Evolutionary conservation across 2,888 invertebrate genomes (phyloP), one percentile per base, ranked within the genome.

Genomic region (Brachynemurus nebulosus): DNA sequence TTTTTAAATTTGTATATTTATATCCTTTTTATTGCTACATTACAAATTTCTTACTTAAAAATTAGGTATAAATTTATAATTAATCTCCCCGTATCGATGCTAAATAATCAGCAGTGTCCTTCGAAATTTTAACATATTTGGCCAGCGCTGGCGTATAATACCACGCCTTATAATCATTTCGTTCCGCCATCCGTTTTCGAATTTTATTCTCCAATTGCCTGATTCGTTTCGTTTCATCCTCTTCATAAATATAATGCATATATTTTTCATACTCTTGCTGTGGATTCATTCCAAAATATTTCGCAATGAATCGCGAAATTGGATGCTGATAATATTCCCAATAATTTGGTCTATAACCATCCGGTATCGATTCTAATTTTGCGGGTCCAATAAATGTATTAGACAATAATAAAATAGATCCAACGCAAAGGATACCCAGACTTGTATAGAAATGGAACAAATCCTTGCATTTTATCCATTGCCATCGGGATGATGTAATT

Each of bases 251-350:
- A 49, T 69, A 65, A 58, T 83, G 80, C 61, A 86, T 60, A 54
- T 71, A 74, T 58, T 86, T 88, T 59, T 93, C 92, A 63, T 93
- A 92, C 20, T 82, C 78, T 65, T 89, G 78, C 60, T 91, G 90
- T 1, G 80, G 82, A 47, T 71, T 75, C 34, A 64, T 62, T 42
- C 72, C 71, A 1, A 85, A 53, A 56, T 88, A 80, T 34, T 70
- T 68, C 0, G 77, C 67, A 23, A 86, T 58, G 53, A 77, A 85
- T 50, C 85, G 68, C 1, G 78, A 68, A 46, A 86, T 75, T 1
- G 86, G 86, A 57, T 76, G 72, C 84, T 86, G 60, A 38, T 82
- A 72, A 63, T 93, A 93, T 67, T 95, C 95, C 84, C 86, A 90
- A 57, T 86, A 71, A 60, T 91, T 78, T 0, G 95, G 95, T 17